A percentile compares a stretch with the other conserved stretches of the same genome.
These are phyloP conservation scores for Carlito syrichta DNA, from an alignment of 2,113 vertebrate genomes.

Conservation along the genomic window DNA sequence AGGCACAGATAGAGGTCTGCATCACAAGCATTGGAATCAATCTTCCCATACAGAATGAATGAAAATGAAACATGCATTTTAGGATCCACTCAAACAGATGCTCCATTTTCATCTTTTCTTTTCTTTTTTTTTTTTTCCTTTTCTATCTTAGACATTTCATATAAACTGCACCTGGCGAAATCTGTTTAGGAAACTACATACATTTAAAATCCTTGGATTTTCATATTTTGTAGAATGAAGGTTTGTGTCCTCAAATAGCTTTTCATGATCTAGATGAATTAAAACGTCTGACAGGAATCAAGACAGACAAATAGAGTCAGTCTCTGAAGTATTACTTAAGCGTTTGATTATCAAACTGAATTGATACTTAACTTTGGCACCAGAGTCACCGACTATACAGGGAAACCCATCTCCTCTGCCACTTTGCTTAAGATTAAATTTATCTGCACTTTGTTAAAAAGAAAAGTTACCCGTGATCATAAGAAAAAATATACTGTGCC, in stretches of 20 bases:
- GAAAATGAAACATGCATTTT: slow-evolving; percentile 52
- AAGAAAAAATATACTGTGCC: background rate
- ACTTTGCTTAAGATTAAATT: too few species aligned
- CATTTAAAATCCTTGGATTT: slow-evolving; percentile 19
- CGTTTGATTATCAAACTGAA: slow-evolving; percentile 21
- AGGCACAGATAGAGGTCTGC: background rate
- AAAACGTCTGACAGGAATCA: background rate
- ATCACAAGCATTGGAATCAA: background rate
- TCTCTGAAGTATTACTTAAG: background rate
- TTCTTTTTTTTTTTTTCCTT: background rate
- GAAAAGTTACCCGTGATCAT: background rate
- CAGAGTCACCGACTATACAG: background rate
- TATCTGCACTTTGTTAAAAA: background rate
- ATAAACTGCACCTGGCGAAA: slow-evolving; percentile 52
- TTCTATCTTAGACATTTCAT: slow-evolving; percentile 44
- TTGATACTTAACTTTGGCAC: background rate
- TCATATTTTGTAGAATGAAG: background rate
- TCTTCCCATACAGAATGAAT: background rate
- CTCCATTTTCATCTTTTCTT: background rate
- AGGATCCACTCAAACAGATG: slow-evolving; percentile 46
- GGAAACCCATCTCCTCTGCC: background rate
- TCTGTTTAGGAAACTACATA: slow-evolving; percentile 34
- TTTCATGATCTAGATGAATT: background rate
- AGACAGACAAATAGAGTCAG: background rate
- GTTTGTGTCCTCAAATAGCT: slow-evolving; percentile 42